Conservation (phyloP, 2,797 vertebrate species). For the Sphenodon punctatus region DNA sequence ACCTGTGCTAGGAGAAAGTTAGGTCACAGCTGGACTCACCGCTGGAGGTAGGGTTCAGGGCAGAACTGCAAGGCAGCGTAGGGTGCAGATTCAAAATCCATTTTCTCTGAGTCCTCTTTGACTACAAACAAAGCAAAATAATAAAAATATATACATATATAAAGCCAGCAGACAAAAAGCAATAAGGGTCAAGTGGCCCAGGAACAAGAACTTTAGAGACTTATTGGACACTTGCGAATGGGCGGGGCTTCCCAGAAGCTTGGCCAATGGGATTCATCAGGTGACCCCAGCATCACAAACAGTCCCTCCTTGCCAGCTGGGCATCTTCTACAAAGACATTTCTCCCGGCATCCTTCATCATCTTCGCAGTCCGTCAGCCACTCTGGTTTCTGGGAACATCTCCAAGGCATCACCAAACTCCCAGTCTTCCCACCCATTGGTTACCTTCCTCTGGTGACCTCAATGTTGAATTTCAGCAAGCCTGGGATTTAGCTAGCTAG, state of each 20-base stretch:
- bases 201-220: slow-evolving; percentile 86
- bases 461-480: slow-evolving; percentile 78
- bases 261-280: slow-evolving; percentile 87
- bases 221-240: slow-evolving; percentile 84
- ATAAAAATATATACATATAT: slow-evolving; percentile 67
- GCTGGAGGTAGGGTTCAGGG: slow-evolving; percentile 91
- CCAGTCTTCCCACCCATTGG: slow-evolving; percentile 71
- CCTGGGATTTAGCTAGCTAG: slow-evolving; percentile 53
- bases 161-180: slow-evolving; percentile 76
- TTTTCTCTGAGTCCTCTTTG: slow-evolving; percentile 77
- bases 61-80: slow-evolving; percentile 89
- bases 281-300: slow-evolving; percentile 81
- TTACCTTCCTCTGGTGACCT: slow-evolving; percentile 65
- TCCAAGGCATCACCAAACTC: slow-evolving; percentile 73
- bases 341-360: slow-evolving; percentile 67
- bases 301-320: slow-evolving; percentile 92
- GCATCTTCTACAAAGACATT: slow-evolving; percentile 75
- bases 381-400: slow-evolving; percentile 69
- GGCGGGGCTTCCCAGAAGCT: slow-evolving; percentile 82
- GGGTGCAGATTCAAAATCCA: slow-evolving; percentile 87
- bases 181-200: slow-evolving; percentile 87
- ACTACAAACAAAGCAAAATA: slow-evolving; percentile 66
- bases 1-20: slow-evolving; percentile 41
- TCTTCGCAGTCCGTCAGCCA: slow-evolving; percentile 53
- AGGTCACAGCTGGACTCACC: slow-evolving; percentile 84